Evolutionary conservation across 1,140 invertebrate genomes (phyloP), one percentile per base, ranked within the genome.

Genomic region (Tigriopus japonicus): DNA sequence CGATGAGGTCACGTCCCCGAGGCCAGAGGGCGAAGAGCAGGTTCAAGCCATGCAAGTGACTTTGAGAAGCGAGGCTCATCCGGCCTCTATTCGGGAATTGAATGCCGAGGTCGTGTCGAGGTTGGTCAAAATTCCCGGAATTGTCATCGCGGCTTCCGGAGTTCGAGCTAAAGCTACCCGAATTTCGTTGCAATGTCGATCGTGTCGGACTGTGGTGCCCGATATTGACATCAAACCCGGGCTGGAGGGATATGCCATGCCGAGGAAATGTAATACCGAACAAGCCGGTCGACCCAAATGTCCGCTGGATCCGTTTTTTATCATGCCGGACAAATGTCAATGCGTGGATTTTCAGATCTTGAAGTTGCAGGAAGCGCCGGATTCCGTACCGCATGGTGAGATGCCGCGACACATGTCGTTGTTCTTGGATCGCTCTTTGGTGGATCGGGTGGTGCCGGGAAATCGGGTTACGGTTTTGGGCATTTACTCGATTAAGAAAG

Each of bases 291-390:
- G 84, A 54, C 80, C 82, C 7, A 89, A 90, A 67, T 99, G 96
- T 72, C 94, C 95, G 1, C 69, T 98, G 21, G 96, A 99, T 76
- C 96, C 96, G 5, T 99, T 89, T 70, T 95, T 94, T 69, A 96
- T 99, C 63, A 83, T 83, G 40, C 93, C 95, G 23, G 96, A 99
- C 68, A 96, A 95, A 72, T 98, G 94, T 69, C 79, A 83, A 65
- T 98, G 95, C 72, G 86, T 97, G 5, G 95, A 99, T 74, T 97
- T 89, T 70, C 81, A 83, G 70, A 73, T 77, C 13, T 65, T 83
- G 6, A 98, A 97, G 72, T 71, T 98, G 12, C 95, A 98, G 80
- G 95, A 99, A 74, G 74, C 89, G 9, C 91, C 92, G 6, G 95
- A 99, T 72, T 85, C 84, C 64, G 87, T 98, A 62, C 96, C 95